Evolutionary conservation across 2,797 vertebrate species (phyloP).

Genomic region (Tadarida brasiliensis): DNA sequence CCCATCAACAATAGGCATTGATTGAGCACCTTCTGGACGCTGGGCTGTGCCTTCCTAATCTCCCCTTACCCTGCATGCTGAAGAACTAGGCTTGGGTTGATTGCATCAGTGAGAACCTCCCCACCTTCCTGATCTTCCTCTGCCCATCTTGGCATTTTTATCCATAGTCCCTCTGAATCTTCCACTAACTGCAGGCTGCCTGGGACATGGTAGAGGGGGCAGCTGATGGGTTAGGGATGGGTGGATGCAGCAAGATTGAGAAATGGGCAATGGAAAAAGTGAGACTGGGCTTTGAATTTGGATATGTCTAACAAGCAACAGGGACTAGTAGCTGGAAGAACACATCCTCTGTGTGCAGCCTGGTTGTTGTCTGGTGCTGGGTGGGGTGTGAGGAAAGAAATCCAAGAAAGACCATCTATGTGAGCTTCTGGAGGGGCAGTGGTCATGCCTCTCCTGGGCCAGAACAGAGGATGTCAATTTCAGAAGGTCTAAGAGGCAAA

Average conservation of each 20-base stretch:
- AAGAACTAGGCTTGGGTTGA: neutral
- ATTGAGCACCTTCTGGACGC: neutral
- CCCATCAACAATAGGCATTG: neutral
- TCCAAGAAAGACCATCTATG: neutral
- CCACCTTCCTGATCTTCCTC: neutral
- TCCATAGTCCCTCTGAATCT: neutral
- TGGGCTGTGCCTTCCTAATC: neutral
- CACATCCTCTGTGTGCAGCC: neutral
- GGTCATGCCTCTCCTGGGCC: neutral
- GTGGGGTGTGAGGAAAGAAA: neutral
- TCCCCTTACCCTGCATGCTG: neutral
- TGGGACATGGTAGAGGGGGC: neutral
- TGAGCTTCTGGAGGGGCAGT: neutral
- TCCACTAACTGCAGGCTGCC: neutral
- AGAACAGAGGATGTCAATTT: neutral
- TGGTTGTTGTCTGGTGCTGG: neutral
- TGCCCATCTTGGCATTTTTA: neutral
- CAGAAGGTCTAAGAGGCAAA: neutral
- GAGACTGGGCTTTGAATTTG: neutral
- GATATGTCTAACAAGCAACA: neutral
- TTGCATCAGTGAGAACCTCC: neutral
- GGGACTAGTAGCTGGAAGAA: constrained; percentile 2
- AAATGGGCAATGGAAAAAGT: neutral
- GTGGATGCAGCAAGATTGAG: neutral
- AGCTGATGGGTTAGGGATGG: neutral